These are phyloP conservation scores for Caenorhabditis drosophilae DNA, from an alignment of 2,888 invertebrate species.

Conservation along the genomic window DNA sequence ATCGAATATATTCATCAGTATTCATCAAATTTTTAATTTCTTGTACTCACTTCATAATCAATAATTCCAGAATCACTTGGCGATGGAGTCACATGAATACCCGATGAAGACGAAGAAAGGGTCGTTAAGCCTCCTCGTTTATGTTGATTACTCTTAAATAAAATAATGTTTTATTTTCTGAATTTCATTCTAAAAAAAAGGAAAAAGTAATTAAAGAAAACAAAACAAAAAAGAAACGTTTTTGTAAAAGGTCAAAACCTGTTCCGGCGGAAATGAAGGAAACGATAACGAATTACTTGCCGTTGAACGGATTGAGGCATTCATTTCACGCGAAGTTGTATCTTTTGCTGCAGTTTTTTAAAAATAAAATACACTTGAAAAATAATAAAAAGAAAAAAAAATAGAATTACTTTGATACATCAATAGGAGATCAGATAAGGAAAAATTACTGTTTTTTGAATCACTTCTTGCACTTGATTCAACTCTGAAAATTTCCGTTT, in stretches of 20 bases:
- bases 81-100: slow-evolving; percentile 65
- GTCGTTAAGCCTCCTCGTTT: no score
- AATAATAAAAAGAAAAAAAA: not conserved
- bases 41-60: slow-evolving; percentile 65
- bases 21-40: not conserved
- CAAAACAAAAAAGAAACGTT: not conserved
- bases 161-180: not conserved
- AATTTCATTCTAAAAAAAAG: no score
- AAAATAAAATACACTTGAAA: not conserved
- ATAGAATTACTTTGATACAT: slow-evolving; percentile 30
- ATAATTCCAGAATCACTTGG: slow-evolving; percentile 67
- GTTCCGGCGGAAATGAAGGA: slow-evolving; percentile 31
- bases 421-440: slow-evolving; percentile 34
- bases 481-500: slow-evolving; percentile 14
- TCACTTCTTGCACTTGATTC: slow-evolving; percentile 27
- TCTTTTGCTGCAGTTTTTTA: slow-evolving; percentile 37
- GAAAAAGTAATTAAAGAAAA: no score
- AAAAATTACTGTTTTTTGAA: slow-evolving; percentile 31
- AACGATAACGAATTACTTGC: slow-evolving; percentile 35
- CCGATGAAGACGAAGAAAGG: slow-evolving; percentile 42
- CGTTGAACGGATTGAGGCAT: slow-evolving; percentile 31
- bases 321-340: slow-evolving; percentile 30
- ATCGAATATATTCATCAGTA: not conserved
- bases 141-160: slow-evolving; percentile 26
- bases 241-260: slow-evolving; percentile 12